Base-by-base conservation (phyloP, 2,797 vertebrate genomes). In the Gobio occitaniae region DNA sequence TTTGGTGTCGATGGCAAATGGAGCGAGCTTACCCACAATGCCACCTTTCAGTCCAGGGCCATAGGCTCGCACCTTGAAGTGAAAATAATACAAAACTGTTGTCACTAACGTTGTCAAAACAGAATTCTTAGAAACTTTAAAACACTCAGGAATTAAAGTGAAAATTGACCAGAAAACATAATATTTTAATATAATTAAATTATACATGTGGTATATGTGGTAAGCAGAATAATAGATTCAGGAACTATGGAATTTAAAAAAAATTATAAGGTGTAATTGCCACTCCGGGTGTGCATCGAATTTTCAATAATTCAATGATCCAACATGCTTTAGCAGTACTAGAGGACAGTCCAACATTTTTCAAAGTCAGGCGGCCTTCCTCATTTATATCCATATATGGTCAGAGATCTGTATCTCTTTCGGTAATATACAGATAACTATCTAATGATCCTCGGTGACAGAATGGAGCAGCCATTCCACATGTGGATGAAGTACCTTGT, bases 1-100 rank as follows among this genome's bases (percentile, higher is more conserved):
- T 81, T 98, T 98, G 80, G 98, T 99, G 92, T 98, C 97, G 6
- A 99, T 99, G 78, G 97, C 96, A 92, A 99, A 98, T 0, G 96
- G 96, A 2, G 97, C 97, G 0, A 96, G 96, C 83, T 96, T 96
- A 78, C 97, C 97, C 70, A 98, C 97, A 80, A 96, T 93, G 9
- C 97, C 97, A 0, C 97, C 96, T 78, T 97, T 92, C 82, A 98
- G 94, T 17, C 97, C 97, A 1, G 97, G 97, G 1, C 97, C 97
- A 0, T 95, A 98, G 11, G 97, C 97, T 86, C 96, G 95, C 13
- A 98, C 97, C 97, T 98, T 44, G 29, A 47, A 68, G 12, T 52
- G n/a, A 21, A 71, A 29, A 75, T 36, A 3, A 71, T n/a, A 78
- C 29, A 69, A 32, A 80, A 41, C 7, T 10, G 32, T 19, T 21